A percentile compares a stretch with the other conserved stretches of the same genome.
phyloP scores from a whole-genome alignment of 1,140 invertebrate species.

The Pinna nobilis region DNA sequence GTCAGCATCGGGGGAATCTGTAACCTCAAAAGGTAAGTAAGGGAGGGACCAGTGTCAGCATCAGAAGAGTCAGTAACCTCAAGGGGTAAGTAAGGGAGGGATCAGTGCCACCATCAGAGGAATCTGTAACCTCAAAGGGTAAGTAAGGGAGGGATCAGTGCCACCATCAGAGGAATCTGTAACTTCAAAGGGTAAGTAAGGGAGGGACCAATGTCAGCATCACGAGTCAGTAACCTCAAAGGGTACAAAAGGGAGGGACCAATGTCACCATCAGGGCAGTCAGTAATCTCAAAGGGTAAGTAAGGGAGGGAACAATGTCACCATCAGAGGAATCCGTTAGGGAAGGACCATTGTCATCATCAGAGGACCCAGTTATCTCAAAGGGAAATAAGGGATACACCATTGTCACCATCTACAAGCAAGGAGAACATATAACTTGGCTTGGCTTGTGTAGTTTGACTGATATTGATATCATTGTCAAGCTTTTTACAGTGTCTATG shows the following conservation, averaged over 20 bases:
- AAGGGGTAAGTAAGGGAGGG: conserved; percentile 37
- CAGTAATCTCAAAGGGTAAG: conserved; percentile 27
- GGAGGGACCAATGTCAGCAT: conserved; percentile 21
- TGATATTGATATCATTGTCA: too few species aligned
- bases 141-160: conserved; percentile 48
- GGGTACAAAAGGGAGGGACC: conserved; percentile 46
- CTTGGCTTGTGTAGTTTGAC: too few species aligned
- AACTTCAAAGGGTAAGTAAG: conserved; percentile 38
- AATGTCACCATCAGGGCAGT: too few species aligned
- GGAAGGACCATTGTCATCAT: too few species aligned
- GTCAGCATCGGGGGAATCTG: conserved; percentile 30
- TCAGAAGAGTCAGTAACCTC: conserved; percentile 28
- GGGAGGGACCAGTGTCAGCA: conserved; percentile 55
- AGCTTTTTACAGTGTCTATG: too few species aligned
- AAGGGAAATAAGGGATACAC: too few species aligned
- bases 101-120: conserved; percentile 29
- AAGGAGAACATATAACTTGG: too few species aligned
- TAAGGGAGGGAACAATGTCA: conserved; percentile 14
- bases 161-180: too few species aligned
- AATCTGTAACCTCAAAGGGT: conserved; percentile 23
- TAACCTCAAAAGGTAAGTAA: conserved; percentile 18
- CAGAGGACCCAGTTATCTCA: too few species aligned
- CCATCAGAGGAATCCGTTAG: too few species aligned
- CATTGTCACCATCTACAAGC: too few species aligned
- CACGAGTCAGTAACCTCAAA: conserved; percentile 22